phyloP scores from a whole-genome alignment of 2,888 invertebrate genomes.

The Buathra laborator region DNA sequence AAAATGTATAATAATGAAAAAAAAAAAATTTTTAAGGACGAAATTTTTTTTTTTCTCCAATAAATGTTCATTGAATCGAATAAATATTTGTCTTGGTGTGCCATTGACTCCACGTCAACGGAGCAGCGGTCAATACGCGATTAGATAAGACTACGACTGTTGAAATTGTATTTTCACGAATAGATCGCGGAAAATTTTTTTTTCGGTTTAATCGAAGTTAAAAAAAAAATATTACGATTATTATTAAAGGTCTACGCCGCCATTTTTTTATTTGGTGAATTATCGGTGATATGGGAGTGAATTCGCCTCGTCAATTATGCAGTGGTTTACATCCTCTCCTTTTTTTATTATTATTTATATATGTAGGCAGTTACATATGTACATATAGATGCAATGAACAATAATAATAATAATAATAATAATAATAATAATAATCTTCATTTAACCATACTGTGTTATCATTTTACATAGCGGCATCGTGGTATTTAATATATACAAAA shows the following conservation, averaged over 20 bases:
- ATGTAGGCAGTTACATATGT: constrained; percentile 84
- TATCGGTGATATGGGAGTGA: neutral
- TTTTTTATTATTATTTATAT: constrained; percentile 75
- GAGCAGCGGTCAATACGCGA: neutral
- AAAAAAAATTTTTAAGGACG: too few relatives aligned
- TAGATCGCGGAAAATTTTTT: neutral
- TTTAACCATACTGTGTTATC: constrained; percentile 68
- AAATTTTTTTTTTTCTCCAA: too few relatives aligned
- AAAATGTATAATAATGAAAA: too few relatives aligned
- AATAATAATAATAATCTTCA: constrained; percentile 76
- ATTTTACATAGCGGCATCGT: constrained; percentile 72
- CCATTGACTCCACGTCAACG: neutral
- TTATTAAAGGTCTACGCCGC: neutral
- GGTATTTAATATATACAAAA: constrained; percentile 71
- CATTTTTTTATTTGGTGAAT: neutral
- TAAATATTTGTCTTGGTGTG: neutral
- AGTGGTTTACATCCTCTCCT: constrained; percentile 66
- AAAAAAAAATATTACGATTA: neutral
- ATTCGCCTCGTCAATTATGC: constrained; percentile 60
- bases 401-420: constrained; percentile 79
- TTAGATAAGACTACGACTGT: constrained; percentile 27
- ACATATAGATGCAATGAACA: constrained; percentile 83
- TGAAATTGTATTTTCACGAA: constrained; percentile 6
- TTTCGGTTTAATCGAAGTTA: too few relatives aligned
- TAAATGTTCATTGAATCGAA: too few relatives aligned